Conservation (phyloP, 2,888 invertebrate genomes). For the Tetropium fuscum region DNA sequence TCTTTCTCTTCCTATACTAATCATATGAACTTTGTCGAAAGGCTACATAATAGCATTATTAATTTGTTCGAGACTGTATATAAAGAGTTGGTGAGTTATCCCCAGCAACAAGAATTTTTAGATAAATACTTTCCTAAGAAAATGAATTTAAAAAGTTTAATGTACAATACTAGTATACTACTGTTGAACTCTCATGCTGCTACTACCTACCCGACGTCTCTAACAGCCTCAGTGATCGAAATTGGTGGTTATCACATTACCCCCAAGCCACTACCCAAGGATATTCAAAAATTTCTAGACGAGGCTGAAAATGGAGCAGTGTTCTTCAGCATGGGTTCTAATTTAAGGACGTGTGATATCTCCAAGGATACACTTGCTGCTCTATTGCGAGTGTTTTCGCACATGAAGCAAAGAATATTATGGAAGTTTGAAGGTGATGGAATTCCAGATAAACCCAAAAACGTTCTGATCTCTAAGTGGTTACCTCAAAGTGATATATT, state of each 20-base stretch:
- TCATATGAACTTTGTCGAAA: conserved; percentile 67
- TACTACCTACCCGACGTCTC: conserved; percentile 65
- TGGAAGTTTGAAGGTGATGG: conserved; percentile 64
- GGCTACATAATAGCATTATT: conserved; percentile 67
- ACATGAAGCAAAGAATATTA: conserved; percentile 62
- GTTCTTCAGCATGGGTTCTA: conserved; percentile 65
- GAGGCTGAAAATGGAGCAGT: conserved; percentile 60
- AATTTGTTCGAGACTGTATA: conserved; percentile 53
- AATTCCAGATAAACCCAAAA: conserved; percentile 55
- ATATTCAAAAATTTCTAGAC: conserved; percentile 59
- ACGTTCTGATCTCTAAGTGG: conserved; percentile 63
- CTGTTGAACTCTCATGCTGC: conserved; percentile 66
- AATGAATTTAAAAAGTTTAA: conserved; percentile 49
- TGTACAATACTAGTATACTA: conserved; percentile 52
- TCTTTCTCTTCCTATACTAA: conserved; percentile 63
- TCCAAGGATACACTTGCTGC: conserved; percentile 51
- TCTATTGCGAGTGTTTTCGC: conserved; percentile 58
- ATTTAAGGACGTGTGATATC: conserved; percentile 58
- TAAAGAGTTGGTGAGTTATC: conserved; percentile 42
- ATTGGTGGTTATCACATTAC: conserved; percentile 69
- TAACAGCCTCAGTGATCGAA: conserved; percentile 69
- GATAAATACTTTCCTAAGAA: conserved; percentile 55
- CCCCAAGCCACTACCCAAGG: conserved; percentile 45
- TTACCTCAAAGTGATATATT: conserved; percentile 61
- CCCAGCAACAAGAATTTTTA: conserved; percentile 50